Evolutionary conservation across 2,113 vertebrate genomes (phyloP).

Genomic region (Oophaga pumilio): DNA sequence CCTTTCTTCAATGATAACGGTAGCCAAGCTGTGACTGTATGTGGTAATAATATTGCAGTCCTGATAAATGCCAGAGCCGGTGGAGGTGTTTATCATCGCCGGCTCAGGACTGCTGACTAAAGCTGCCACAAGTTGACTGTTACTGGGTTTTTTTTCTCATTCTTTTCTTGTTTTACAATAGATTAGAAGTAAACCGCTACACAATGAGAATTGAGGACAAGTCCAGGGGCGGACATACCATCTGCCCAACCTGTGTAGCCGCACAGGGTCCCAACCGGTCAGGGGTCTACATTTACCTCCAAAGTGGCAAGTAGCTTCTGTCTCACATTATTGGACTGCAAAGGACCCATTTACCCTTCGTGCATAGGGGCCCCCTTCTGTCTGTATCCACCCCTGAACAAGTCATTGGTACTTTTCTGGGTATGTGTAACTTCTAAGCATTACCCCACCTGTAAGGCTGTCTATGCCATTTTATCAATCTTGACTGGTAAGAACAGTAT

Average conservation of each 20-base stretch:
- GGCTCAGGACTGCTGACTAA: constrained; percentile 84
- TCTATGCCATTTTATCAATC: no score
- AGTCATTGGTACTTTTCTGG: not conserved
- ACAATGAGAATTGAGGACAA: not conserved
- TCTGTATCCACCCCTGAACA: no score
- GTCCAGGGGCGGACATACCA: not conserved
- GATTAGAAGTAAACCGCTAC: constrained; percentile 63
- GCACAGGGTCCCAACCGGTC: no score
- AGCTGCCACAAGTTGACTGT: constrained; percentile 84
- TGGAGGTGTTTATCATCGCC: constrained; percentile 82
- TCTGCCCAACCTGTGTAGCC: no score
- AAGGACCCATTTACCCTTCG: no score
- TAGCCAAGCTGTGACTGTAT: constrained; percentile 79
- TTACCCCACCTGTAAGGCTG: no score
- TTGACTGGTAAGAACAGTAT: no score
- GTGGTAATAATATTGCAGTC: constrained; percentile 85
- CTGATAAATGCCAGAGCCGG: constrained; percentile 81
- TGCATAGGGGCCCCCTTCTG: no score
- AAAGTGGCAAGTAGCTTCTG: no score
- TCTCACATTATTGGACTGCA: no score
- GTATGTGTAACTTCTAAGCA: not conserved
- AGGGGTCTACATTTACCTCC: no score
- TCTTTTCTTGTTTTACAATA: constrained; percentile 66
- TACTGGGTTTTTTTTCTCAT: constrained; percentile 61
- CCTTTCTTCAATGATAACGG: constrained; percentile 81